Conservation (phyloP, 2,888 invertebrate species). For the Hirtodrosophila confusa region DNA sequence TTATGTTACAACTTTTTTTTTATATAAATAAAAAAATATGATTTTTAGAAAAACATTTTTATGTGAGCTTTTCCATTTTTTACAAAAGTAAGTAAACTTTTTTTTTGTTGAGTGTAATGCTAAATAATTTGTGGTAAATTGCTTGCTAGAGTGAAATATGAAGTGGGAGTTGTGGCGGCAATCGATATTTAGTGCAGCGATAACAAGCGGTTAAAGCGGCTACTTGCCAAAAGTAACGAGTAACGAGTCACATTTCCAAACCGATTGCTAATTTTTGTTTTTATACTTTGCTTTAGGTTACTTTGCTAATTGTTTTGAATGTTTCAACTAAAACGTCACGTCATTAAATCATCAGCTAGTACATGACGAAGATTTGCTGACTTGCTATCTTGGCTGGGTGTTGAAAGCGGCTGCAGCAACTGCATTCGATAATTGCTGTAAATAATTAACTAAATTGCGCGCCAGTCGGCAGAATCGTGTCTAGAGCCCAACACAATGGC, state of each 20-base stretch:
- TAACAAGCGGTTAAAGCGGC: constrained; percentile 12
- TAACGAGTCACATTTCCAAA: constrained; percentile 26
- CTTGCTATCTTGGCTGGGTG: constrained; percentile 31
- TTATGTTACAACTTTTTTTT: too few species aligned
- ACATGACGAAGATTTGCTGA: constrained; percentile 33
- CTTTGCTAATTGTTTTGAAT: constrained; percentile 15
- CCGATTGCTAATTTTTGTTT: constrained; percentile 5
- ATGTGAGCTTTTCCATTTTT: too few species aligned
- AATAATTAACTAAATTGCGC: constrained; percentile 71
- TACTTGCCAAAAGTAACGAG: constrained; percentile 13
- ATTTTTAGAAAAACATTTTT: too few species aligned
- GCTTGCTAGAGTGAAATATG: too few species aligned
- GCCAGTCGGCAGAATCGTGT: constrained; percentile 63
- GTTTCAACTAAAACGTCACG: constrained; percentile 17
- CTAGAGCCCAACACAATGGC: constrained; percentile 6
- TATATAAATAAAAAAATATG: too few species aligned
- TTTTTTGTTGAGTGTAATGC: too few species aligned
- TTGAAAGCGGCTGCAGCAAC: constrained; percentile 59
- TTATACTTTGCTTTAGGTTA: too few species aligned
- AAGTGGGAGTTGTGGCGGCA: constrained; percentile 10
- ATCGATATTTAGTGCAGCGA: constrained; percentile 31
- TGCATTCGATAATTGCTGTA: constrained; percentile 64
- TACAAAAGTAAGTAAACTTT: too few species aligned
- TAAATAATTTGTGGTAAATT: too few species aligned
- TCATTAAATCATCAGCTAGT: constrained; percentile 28